Evolutionary conservation across 2,113 vertebrate genomes (phyloP), one percentile per base, ranked within the genome.

Genomic region (Pipa parva): DNA sequence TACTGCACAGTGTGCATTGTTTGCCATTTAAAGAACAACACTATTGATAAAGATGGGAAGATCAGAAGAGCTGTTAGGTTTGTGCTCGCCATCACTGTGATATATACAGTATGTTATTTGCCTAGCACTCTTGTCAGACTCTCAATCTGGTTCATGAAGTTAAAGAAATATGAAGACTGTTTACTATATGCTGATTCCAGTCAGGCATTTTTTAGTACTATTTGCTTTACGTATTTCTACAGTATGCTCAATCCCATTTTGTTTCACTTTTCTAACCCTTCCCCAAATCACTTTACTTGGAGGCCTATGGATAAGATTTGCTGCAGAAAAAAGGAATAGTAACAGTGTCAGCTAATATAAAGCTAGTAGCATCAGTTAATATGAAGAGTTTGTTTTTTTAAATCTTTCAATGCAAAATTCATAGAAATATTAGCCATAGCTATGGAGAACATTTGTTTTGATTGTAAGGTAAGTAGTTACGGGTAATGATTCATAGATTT

Each of bases 221-320:
- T 90, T 25, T 86, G 84, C 55, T 80, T 90, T 59, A 90, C 89
- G 5, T 90, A 91, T 73, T 87, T 91, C 72, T 87, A 90, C 75
- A 90, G 86, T 0, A 84, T 86, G 27, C 80, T 91, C 21, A 89
- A 91, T 74, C 89, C 88, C 1, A 15, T 89, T 1, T 80, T 91
- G 3, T 90, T 89, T 69, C 89, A 89, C 25, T 90, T 91, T 66
- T 89, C 88, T 10, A 89, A 81, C 50, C 84, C 88, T 0, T 73
- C 77, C 5, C 87, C 88, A 63, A 86, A 77, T 17, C 39, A 81
- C 78, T 9, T 21, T 69, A 31, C 77, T 91, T 7, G 15, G 33
- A 24, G 21, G 24, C 1, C 11, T 59, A 15, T 69, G 29, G 29
- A 37, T 51, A 15, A 42, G 17, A 42, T n/a, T 15, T 42, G 13